Conservation (phyloP, 1,140 invertebrate species). For the Tribolium castaneum region DNA sequence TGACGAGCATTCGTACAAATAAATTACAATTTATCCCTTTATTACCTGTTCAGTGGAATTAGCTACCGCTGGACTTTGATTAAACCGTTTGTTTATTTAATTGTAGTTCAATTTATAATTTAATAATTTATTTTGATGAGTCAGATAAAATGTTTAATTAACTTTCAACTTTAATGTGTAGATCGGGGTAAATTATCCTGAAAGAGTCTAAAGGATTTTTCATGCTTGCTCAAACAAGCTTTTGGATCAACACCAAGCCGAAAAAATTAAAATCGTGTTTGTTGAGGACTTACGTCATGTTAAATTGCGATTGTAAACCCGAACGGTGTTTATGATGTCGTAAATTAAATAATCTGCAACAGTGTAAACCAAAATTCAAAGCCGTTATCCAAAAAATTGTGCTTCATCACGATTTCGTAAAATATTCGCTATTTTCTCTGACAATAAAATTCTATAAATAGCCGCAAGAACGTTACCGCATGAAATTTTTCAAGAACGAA, state of each 20-base stretch:
- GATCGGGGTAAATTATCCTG: neutral
- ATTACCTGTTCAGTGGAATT: slow-evolving; percentile 25
- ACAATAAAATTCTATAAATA: no score
- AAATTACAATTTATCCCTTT: slow-evolving; percentile 24
- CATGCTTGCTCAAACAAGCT: neutral
- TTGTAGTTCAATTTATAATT: slow-evolving; percentile 4
- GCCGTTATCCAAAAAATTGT: neutral
- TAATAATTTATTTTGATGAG: neutral
- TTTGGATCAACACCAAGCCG: neutral
- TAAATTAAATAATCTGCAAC: slow-evolving; percentile 22
- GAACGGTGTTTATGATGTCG: neutral
- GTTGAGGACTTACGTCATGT: neutral
- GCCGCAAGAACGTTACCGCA: neutral
- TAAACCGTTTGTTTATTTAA: slow-evolving; percentile 31
- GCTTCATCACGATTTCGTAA: neutral
- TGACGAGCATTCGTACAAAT: slow-evolving; percentile 9
- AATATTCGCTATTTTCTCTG: neutral
- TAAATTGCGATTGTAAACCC: neutral
- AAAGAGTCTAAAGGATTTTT: neutral
- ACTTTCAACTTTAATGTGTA: neutral
- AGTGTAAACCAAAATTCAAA: neutral
- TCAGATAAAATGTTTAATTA: neutral
- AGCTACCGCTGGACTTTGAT: slow-evolving; percentile 7
- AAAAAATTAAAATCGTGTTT: slow-evolving; percentile 18
- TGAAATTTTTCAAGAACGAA: slow-evolving; percentile 14